Conservation (phyloP, 2,888 invertebrate species). For the Plutella xylostella region DNA sequence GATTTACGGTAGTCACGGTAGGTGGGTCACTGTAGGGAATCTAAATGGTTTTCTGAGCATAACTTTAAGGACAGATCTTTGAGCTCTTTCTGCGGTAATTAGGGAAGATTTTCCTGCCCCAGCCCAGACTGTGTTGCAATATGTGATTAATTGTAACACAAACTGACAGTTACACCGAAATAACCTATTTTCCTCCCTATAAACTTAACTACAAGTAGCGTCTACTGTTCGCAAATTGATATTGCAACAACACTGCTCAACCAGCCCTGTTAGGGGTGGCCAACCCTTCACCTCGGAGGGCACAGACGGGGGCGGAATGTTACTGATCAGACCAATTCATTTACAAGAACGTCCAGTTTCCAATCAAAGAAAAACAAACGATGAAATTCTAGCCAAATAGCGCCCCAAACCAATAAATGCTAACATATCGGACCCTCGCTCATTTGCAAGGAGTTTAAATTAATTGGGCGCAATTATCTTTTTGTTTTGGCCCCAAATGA, state of each 20-base stretch:
- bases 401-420: slow-evolving; percentile 43
- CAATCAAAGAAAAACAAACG: slow-evolving; percentile 39
- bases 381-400: slow-evolving; percentile 28
- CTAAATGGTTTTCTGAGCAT: slow-evolving; percentile 1
- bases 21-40: not conserved
- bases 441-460: slow-evolving; percentile 56
- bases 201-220: too few relatives aligned
- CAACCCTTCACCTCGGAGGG: too few relatives aligned
- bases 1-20: too few relatives aligned
- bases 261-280: too few relatives aligned
- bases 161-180: too few relatives aligned
- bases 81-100: slow-evolving; percentile 1
- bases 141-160: not conserved
- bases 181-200: too few relatives aligned
- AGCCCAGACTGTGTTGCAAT: slow-evolving; percentile 3
- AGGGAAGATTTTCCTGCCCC: not conserved
- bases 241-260: too few relatives aligned
- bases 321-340: slow-evolving; percentile 2
- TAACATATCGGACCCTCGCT: slow-evolving; percentile 30
- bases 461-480: slow-evolving; percentile 63
- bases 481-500: slow-evolving; percentile 50
- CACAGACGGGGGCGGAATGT: too few relatives aligned
- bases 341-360: slow-evolving; percentile 32
- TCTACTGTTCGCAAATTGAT: too few relatives aligned
- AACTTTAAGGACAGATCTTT: slow-evolving; percentile 1